Conservation (phyloP, 2,797 vertebrate species). For the Sebastiscus albofasciatus region DNA sequence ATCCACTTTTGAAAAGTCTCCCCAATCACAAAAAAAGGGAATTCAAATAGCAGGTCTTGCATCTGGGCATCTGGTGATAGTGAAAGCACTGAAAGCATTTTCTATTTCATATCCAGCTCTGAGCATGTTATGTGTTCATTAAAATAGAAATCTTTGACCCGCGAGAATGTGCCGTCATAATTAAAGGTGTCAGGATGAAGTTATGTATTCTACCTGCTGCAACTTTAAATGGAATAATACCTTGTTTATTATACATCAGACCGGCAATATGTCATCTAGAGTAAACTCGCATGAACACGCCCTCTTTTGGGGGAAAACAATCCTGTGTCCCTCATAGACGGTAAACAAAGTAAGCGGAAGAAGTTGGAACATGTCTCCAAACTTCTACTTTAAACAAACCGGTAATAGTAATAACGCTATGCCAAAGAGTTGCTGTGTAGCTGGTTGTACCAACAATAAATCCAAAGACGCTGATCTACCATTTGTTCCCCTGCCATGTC, state of each 20-base stretch:
- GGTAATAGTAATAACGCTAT: no score
- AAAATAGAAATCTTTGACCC: conserved; percentile 12
- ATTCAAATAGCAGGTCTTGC: conserved; percentile 29
- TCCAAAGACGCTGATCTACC: no score
- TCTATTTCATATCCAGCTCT: conserved; percentile 16
- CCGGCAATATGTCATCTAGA: no score
- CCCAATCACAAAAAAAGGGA: conserved; percentile 15
- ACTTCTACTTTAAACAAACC: no score
- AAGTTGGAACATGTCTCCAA: no score
- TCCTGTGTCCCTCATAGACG: no score
- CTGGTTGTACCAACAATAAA: no score
- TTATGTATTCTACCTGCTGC: background rate
- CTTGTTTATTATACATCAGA: background rate
- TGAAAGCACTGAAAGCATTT: conserved; percentile 10
- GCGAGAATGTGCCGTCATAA: background rate
- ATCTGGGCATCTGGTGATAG: conserved; percentile 8
- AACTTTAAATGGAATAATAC: background rate
- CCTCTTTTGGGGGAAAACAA: no score
- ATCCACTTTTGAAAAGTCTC: conserved; percentile 51
- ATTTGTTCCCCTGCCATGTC: no score
- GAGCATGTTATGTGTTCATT: conserved; percentile 9
- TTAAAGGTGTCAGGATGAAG: conserved; percentile 14
- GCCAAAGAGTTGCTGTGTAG: no score
- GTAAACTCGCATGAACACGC: no score
- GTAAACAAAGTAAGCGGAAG: no score